These are phyloP conservation scores for Drosophila subobscura DNA, from an alignment of 1,140 invertebrate genomes.

Conservation along the genomic window DNA sequence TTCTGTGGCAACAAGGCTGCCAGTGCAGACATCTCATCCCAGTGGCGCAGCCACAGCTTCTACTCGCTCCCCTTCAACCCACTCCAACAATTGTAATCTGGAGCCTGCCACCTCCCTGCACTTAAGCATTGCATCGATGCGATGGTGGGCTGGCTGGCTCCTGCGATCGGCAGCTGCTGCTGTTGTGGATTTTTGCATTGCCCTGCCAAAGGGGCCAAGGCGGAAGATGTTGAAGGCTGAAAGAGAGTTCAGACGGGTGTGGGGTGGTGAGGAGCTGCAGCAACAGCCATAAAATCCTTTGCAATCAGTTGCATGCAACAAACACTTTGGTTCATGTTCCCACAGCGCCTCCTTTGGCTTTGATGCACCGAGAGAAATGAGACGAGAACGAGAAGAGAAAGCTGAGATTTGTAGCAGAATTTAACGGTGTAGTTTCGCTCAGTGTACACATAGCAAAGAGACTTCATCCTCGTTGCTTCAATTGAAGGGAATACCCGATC, in stretches of 20 bases:
- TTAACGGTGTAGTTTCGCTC: not conserved
- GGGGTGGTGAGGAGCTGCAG: conserved; percentile 23
- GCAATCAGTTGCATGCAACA: conserved; percentile 80
- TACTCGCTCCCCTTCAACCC: not conserved
- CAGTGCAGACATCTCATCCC: conserved; percentile 33
- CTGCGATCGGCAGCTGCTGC: conserved; percentile 57
- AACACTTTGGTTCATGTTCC: conserved; percentile 63
- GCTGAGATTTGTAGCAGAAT: too few relatives aligned
- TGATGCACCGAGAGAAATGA: conserved; percentile 17
- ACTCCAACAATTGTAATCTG: conserved; percentile 7
- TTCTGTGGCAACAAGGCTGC: conserved; percentile 76
- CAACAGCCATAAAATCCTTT: conserved; percentile 71
- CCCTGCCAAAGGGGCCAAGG: conserved; percentile 24
- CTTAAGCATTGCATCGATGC: conserved; percentile 66
- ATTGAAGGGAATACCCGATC: conserved; percentile 17
- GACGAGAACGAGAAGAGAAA: too few relatives aligned
- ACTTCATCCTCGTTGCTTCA: conserved; percentile 6
- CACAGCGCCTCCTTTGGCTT: conserved; percentile 21
- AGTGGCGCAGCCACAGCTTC: not conserved
- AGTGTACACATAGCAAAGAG: conserved; percentile 14
- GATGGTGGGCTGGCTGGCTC: conserved; percentile 14
- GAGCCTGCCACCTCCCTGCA: conserved; percentile 33
- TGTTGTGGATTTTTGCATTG: conserved; percentile 48
- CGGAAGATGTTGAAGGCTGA: conserved; percentile 7
- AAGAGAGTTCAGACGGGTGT: not conserved